phyloP scores from a whole-genome alignment of 2,888 invertebrate genomes.

The Penaeus monodon region DNA sequence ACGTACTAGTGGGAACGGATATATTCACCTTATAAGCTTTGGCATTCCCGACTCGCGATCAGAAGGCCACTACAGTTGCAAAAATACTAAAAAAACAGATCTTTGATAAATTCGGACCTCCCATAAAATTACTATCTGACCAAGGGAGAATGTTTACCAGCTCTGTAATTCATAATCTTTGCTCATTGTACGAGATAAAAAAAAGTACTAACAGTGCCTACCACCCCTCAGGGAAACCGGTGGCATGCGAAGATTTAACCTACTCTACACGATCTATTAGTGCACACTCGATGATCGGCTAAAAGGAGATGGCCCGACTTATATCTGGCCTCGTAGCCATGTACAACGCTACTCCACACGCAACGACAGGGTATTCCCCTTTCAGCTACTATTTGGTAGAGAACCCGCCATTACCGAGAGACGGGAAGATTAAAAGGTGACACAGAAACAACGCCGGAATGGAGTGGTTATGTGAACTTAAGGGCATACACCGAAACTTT shows the following conservation, averaged over 20 bases:
- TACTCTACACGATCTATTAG: constrained; percentile 4
- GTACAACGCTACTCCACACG: not conserved
- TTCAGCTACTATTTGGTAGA: not conserved
- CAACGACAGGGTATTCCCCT: not conserved
- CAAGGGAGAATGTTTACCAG: not conserved
- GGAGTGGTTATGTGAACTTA: too few relatives aligned
- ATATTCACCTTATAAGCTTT: not conserved
- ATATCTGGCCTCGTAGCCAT: constrained; percentile 7
- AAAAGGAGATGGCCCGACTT: not conserved
- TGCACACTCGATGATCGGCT: not conserved
- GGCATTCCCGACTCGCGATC: not conserved
- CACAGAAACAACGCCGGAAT: too few relatives aligned
- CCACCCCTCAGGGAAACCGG: not conserved
- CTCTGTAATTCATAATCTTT: not conserved
- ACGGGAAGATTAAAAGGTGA: not conserved
- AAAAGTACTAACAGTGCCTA: not conserved
- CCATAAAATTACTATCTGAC: not conserved
- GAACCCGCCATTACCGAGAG: not conserved
- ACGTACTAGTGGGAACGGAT: not conserved
- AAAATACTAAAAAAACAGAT: not conserved
- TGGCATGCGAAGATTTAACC: not conserved
- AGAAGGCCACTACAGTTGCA: constrained; percentile 1
- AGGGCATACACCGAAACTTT: too few relatives aligned
- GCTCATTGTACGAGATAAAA: not conserved
- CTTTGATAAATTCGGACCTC: not conserved